phyloP scores from a whole-genome alignment of 2,113 vertebrate species.

The Plecturocebus donacophilus region DNA sequence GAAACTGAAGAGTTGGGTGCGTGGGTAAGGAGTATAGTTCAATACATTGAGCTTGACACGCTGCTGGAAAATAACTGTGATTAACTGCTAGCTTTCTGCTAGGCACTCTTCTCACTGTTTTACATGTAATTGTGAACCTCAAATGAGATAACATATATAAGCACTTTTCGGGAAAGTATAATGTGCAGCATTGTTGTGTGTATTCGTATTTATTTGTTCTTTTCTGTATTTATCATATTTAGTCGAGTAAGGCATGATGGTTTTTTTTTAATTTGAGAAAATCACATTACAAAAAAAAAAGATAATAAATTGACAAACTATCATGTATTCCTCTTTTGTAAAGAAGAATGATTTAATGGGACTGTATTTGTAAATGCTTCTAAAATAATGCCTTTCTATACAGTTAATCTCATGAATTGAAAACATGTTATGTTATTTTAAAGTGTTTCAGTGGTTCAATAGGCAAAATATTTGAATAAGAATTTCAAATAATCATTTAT shows the following conservation, averaged over 20 bases:
- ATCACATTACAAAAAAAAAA: constrained; percentile 23
- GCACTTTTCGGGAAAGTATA: background rate
- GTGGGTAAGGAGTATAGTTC: background rate
- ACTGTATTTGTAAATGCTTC: constrained; percentile 9
- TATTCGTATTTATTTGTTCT: background rate
- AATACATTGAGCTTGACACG: background rate
- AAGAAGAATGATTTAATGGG: background rate
- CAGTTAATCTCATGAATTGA: background rate
- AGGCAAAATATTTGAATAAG: background rate
- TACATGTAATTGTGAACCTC: background rate
- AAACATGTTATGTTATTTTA: background rate
- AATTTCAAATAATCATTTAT: background rate
- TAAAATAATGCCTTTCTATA: background rate
- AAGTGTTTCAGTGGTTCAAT: background rate
- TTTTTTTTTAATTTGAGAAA: background rate
- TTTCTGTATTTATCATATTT: background rate
- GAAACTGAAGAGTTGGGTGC: background rate
- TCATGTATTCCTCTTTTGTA: background rate
- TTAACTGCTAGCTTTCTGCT: background rate
- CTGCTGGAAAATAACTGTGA: background rate
- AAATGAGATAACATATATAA: background rate
- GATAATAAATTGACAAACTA: background rate
- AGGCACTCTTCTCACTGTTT: background rate
- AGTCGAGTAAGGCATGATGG: background rate
- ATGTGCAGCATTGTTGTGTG: background rate